phyloP scores from a whole-genome alignment of 2,888 invertebrate genomes.

The Drosophila affinis region DNA sequence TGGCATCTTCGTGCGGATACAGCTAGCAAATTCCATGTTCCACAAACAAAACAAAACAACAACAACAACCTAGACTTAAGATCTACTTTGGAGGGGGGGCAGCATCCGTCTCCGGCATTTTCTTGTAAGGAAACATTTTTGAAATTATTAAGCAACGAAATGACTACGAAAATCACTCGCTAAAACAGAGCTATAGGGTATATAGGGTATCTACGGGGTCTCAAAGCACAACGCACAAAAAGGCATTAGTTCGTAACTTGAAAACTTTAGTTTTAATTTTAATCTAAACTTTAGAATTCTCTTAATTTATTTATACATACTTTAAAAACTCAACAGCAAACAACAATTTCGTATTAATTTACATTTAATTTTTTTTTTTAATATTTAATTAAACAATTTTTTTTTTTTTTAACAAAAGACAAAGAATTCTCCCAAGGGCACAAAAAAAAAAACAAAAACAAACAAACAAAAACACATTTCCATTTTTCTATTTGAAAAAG shows the following conservation, averaged over 20 bases:
- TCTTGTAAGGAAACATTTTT: constrained; percentile 51
- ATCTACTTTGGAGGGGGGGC: neutral
- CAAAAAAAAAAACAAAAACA: constrained; percentile 72
- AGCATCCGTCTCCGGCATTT: constrained; percentile 65
- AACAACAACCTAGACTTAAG: constrained; percentile 54
- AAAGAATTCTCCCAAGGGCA: constrained; percentile 82
- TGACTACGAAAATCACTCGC: constrained; percentile 29
- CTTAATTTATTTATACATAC: constrained; percentile 61
- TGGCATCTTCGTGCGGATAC: constrained; percentile 54
- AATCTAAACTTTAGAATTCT: constrained; percentile 33
- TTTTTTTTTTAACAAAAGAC: constrained; percentile 63
- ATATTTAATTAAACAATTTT: constrained; percentile 45
- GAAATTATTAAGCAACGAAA: constrained; percentile 66
- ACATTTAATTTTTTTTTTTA: constrained; percentile 57
- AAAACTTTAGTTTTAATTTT: constrained; percentile 12
- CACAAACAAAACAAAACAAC: constrained; percentile 41
- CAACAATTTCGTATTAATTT: constrained; percentile 73
- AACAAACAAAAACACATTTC: constrained; percentile 48
- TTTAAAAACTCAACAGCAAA: constrained; percentile 29
- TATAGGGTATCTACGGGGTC: neutral
- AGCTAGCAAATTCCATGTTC: constrained; percentile 79
- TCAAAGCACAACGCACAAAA: constrained; percentile 63
- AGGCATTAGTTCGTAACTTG: constrained; percentile 38
- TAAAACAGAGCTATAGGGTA: constrained; percentile 9
- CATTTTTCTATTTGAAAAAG: constrained; percentile 46